Evolutionary conservation across 2,888 invertebrate genomes (phyloP), one percentile per base, ranked within the genome.

Genomic region (Zaprionus obscuricornis): DNA sequence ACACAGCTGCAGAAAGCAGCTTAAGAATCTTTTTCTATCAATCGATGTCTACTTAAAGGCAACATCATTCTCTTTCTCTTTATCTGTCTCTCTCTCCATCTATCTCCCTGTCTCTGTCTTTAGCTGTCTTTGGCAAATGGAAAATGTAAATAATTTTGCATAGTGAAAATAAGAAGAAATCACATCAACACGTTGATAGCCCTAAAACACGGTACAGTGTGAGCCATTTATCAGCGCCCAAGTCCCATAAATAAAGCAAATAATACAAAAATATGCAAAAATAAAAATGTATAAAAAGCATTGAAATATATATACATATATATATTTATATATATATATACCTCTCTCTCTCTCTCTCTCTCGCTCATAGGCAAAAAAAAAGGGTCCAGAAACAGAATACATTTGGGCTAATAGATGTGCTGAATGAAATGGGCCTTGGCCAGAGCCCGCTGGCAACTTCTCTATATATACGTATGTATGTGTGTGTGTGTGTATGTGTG

Each of bases 251-350:
- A 79, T 79, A 85, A 79, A 82, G 74, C 75, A 79, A 79, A 79
- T 79, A 85, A 79, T 82, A 81, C 66, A 51, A 56, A 78, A 85
- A 77, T 85, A 82, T 79, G 83, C 83, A 82, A 79, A n/a, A 85
- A 77, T 74, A 78, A 62, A 43, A 68, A 55, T n/a, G 62, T 67
- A 77, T 71, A 64, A 71, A 66, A 62, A 67, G 45, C 70, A 76
- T 54, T 33, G 59, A 67, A 71, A 71, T 60, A 43, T 51, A 59
- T n/a, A n/a, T n/a, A n/a, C n/a, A n/a, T n/a, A n/a, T n/a, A n/a
- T n/a, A n/a, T n/a, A n/a, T n/a, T n/a, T n/a, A n/a, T n/a, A n/a
- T n/a, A n/a, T n/a, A n/a, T n/a, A n/a, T n/a, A n/a, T n/a, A n/a
- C n/a, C n/a, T n/a, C n/a, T n/a, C n/a, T n/a, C n/a, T n/a, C n/a